Percentiles rank a stretch among this genome's conserved stretches.
These are phyloP conservation scores for Agrotis exclamationis DNA, from an alignment of 2,888 invertebrate genomes.

Conservation along the genomic window DNA sequence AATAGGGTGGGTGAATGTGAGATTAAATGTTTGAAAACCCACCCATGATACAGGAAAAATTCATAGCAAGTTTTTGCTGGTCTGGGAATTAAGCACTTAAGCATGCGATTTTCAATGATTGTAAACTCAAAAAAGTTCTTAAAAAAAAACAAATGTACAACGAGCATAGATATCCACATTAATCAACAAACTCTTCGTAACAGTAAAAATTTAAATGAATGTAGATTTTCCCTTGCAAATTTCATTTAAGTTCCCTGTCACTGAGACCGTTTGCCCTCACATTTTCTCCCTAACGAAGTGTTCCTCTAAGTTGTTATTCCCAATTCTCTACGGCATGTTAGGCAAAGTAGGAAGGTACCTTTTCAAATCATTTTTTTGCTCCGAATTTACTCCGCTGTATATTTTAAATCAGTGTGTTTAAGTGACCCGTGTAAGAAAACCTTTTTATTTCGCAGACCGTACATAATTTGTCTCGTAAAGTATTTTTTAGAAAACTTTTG, in stretches of 20 bases:
- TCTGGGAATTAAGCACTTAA: no score
- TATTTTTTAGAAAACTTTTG: conserved; percentile 7
- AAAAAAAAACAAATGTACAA: neutral
- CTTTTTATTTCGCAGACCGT: conserved; percentile 28
- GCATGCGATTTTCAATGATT: no score
- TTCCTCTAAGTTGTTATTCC: conserved; percentile 73
- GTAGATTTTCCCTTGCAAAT: conserved; percentile 69
- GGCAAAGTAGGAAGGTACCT: conserved; percentile 67
- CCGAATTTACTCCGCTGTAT: conserved; percentile 51
- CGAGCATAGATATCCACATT: conserved; percentile 45
- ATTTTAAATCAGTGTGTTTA: conserved; percentile 60
- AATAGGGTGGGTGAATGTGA: no score
- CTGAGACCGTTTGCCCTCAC: conserved; percentile 68
- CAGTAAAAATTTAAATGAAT: conserved; percentile 60
- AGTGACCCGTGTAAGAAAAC: conserved; percentile 32
- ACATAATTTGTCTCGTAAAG: conserved; percentile 21
- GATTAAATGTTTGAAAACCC: no score
- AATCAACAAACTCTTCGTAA: conserved; percentile 52
- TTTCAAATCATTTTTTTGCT: conserved; percentile 62
- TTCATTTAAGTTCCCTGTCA: conserved; percentile 70
- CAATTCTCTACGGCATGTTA: conserved; percentile 73
- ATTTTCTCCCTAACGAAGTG: conserved; percentile 72
- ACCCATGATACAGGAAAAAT: no score
- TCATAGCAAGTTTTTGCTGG: no score
- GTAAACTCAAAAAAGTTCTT: no score